Percentiles rank a stretch among this genome's conserved stretches.
These are phyloP conservation scores for Apotomis betuletana DNA, from an alignment of 2,888 invertebrate species.

Conservation along the genomic window DNA sequence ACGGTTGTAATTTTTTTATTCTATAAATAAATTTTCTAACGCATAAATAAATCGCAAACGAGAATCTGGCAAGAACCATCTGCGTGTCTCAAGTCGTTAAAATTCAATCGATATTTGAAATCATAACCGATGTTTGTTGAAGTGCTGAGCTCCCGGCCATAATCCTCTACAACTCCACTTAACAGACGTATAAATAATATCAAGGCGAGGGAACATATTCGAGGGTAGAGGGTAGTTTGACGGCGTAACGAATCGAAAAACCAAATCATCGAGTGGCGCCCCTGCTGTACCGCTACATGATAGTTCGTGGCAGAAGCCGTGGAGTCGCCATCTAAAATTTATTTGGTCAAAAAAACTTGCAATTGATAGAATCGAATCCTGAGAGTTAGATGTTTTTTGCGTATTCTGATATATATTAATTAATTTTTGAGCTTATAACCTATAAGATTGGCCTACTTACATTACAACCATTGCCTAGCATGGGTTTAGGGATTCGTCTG, in stretches of 20 bases:
- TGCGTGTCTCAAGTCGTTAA: slow-evolving; percentile 51
- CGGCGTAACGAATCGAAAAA: slow-evolving; percentile 84
- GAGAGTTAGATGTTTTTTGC: no score
- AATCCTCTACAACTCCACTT: slow-evolving; percentile 82
- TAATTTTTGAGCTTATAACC: no score
- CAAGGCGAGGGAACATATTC: slow-evolving; percentile 82
- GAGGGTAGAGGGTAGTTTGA: slow-evolving; percentile 83
- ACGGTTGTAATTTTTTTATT: no score
- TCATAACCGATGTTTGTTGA: slow-evolving; percentile 80
- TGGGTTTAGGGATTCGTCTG: no score
- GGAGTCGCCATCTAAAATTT: slow-evolving; percentile 53
- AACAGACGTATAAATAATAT: slow-evolving; percentile 84
- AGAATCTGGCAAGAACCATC: background rate
- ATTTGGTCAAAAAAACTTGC: background rate
- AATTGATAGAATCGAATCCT: background rate
- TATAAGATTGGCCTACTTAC: no score
- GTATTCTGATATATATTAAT: no score
- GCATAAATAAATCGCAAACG: background rate
- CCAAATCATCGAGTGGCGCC: slow-evolving; percentile 84
- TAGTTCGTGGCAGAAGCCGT: slow-evolving; percentile 67
- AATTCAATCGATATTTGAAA: slow-evolving; percentile 71
- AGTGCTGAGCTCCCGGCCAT: slow-evolving; percentile 79
- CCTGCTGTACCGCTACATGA: slow-evolving; percentile 81
- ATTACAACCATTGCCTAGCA: no score
- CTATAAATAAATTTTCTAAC: background rate